Percentiles rank a stretch among this genome's conserved stretches.
These are phyloP conservation scores for Buathra laborator DNA, from an alignment of 2,888 invertebrate species.

Conservation along the genomic window DNA sequence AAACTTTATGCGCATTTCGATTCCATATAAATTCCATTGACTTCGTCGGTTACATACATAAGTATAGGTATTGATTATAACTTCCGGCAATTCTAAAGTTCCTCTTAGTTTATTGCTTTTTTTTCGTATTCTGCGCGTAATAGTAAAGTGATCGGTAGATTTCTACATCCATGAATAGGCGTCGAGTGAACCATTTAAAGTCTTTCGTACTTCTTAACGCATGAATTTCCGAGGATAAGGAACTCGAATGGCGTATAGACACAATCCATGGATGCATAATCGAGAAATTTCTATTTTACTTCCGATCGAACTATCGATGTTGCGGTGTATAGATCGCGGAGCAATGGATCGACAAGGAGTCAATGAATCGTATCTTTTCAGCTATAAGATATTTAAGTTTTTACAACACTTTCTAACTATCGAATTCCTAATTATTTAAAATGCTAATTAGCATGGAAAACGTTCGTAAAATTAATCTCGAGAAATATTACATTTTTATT, in stretches of 20 bases:
- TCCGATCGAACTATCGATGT: neutral
- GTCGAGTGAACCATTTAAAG: neutral
- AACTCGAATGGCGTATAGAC: neutral
- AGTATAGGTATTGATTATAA: conserved; percentile 14
- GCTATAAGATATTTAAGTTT: too few species aligned
- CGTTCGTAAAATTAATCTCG: neutral
- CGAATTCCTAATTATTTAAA: too few species aligned
- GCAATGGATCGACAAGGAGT: too few species aligned
- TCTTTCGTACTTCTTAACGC: neutral
- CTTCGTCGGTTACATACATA: neutral
- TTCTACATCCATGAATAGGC: conserved; percentile 14
- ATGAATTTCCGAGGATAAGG: neutral
- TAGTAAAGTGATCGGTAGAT: conserved; percentile 8
- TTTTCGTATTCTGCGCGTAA: neutral
- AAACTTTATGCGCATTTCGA: conserved; percentile 11
- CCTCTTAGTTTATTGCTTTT: conserved; percentile 17
- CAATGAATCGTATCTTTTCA: too few species aligned
- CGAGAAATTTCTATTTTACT: neutral
- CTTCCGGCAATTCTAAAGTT: conserved; percentile 53
- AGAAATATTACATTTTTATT: neutral
- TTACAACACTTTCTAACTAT: too few species aligned
- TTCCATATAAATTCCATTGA: conserved; percentile 12
- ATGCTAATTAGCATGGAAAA: neutral
- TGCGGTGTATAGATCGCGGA: neutral
- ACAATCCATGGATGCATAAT: neutral